phyloP scores from a whole-genome alignment of 1,140 invertebrate species.

The Harlomillsia oculata region DNA sequence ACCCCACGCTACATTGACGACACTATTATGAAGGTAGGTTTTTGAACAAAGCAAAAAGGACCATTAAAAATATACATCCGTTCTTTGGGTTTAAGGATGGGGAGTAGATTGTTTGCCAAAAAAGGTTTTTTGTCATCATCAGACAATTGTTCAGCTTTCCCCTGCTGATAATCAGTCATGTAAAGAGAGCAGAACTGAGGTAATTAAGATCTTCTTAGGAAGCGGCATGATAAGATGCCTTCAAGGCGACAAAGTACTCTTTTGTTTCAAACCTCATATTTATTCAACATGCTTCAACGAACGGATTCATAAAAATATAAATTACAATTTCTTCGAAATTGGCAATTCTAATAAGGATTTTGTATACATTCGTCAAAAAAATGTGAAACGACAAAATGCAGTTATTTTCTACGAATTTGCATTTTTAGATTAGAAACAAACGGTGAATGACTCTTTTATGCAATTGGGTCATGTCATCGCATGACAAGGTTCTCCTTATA shows the following conservation, averaged over 20 bases:
- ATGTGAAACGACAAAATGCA: background rate
- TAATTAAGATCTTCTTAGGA: too few species aligned
- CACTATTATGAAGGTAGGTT: constrained; percentile 9
- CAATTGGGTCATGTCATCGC: too few species aligned
- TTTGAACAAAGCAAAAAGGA: background rate
- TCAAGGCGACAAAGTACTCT: too few species aligned
- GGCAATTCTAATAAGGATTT: too few species aligned
- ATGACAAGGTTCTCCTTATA: background rate
- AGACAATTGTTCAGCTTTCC: background rate
- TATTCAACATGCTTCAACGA: background rate
- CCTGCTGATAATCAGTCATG: too few species aligned
- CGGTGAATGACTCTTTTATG: too few species aligned
- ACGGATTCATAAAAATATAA: too few species aligned
- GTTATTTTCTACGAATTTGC: background rate
- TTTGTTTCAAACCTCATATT: background rate
- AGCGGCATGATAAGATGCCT: too few species aligned
- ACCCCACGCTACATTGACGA: constrained; percentile 11
- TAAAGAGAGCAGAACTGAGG: too few species aligned
- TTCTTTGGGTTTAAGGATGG: background rate
- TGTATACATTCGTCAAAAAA: too few species aligned
- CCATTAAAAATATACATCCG: background rate
- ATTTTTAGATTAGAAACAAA: too few species aligned
- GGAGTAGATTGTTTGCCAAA: background rate
- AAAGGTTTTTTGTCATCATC: background rate
- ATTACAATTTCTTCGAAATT: too few species aligned